Base-by-base conservation (phyloP, 2,888 invertebrate species). In the Drosophila affinis region DNA sequence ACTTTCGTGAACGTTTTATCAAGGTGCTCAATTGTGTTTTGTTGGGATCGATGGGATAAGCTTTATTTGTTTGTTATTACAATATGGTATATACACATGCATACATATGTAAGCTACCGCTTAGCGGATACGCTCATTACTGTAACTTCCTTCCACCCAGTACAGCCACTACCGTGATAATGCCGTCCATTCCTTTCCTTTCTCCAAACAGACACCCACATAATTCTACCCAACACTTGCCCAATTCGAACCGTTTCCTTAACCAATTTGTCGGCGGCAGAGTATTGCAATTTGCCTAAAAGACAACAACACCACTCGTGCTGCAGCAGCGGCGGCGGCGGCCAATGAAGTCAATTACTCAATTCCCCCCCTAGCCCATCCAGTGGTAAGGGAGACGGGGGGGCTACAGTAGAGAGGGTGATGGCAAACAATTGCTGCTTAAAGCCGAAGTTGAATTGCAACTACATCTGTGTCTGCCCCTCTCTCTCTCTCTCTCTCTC, bases 391-490 rank as follows among this genome's bases (percentile, higher is more conserved):
- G 5, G 56, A 29, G 53, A 14, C 9, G 21, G 3, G 39, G 39
- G 53, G n/a, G 4, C 34, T 17, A 5, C 46, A 29, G 29, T 70
- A 29, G 29, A 62, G 45, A 27, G 60, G 49, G 46, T 60, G 58
- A 61, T 75, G 60, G 71, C 76, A 75, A 79, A 82, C 86, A 86
- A 85, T 85, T 85, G 85, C 74, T 77, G 77, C 79, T 85, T 77
- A 71, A 73, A 84, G 81, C 73, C 77, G 76, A 83, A 76, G 86
- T 79, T 74, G 71, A 72, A 77, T 75, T 76, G 74, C 72, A 68
- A 67, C 54, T 24, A 51, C 58, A 39, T 55, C 29, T 44, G 44
- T 17, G 46, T 51, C 32, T 51, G 67, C 52, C 39, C 14, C 39
- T 14, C 39, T 14, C 39, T 14, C 14, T 14, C 34, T 34, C 5